Evolutionary conservation across 2,888 invertebrate species (phyloP).

Genomic region (Leptinotarsa haldemani): DNA sequence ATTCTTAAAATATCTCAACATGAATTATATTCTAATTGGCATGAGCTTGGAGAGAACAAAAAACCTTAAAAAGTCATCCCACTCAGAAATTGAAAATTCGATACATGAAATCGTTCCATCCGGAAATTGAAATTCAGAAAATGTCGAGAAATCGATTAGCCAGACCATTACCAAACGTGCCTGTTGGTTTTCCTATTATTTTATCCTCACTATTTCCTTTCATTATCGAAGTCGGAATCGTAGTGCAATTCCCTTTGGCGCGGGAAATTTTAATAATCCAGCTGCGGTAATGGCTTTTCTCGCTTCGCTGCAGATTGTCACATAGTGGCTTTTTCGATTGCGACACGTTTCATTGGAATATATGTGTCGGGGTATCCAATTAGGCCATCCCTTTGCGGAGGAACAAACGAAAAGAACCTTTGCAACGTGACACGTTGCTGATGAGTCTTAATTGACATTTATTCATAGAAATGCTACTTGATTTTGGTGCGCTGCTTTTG

Average conservation of each 20-base stretch:
- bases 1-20: too few species aligned
- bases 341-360: conserved; percentile 9
- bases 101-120: background rate
- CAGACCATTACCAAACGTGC: conserved; percentile 12
- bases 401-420: background rate
- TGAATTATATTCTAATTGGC: too few species aligned
- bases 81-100: background rate
- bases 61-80: background rate
- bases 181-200: conserved; percentile 14
- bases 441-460: too few species aligned
- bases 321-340: conserved; percentile 2
- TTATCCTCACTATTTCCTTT: conserved; percentile 15
- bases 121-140: conserved; percentile 4
- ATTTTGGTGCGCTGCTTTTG: too few species aligned
- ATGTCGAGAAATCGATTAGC: background rate
- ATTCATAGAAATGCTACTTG: too few species aligned
- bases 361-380: conserved; percentile 8
- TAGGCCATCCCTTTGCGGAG: background rate
- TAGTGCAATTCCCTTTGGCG: conserved; percentile 18
- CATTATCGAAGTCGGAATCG: conserved; percentile 12
- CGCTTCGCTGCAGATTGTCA: conserved; percentile 16
- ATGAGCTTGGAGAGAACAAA: background rate
- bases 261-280: conserved; percentile 23
- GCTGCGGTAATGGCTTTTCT: conserved; percentile 11
- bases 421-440: background rate